Evolutionary conservation across 2,888 invertebrate genomes (phyloP).

Genomic region (Podotricha telesiphe): DNA sequence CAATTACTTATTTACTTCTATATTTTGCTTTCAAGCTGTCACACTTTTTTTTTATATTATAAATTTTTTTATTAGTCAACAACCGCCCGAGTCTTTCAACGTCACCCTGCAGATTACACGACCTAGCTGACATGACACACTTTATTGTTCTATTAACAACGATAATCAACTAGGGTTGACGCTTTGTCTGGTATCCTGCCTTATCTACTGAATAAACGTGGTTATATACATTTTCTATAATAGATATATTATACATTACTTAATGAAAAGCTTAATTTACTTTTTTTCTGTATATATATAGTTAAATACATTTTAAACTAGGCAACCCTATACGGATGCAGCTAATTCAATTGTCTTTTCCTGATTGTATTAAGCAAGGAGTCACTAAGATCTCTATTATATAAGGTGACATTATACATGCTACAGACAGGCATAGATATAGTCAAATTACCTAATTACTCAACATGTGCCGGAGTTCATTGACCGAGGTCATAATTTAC

Average conservation of each 20-base stretch:
- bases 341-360: conserved; percentile 77
- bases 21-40: neutral
- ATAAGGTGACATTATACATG: conserved; percentile 48
- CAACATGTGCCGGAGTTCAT: conserved; percentile 43
- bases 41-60: conserved; percentile 5
- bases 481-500: conserved; percentile 39
- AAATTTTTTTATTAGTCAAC: conserved; percentile 22
- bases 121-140: conserved; percentile 69
- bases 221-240: neutral
- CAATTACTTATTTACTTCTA: conserved; percentile 38
- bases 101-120: conserved; percentile 66
- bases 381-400: conserved; percentile 44
- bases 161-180: conserved; percentile 71
- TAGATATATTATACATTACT: neutral
- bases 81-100: conserved; percentile 54
- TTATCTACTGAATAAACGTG: conserved; percentile 37
- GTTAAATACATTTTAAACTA: neutral
- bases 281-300: neutral
- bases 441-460: conserved; percentile 45
- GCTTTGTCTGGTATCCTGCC: conserved; percentile 53
- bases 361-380: conserved; percentile 62
- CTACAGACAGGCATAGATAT: conserved; percentile 35
- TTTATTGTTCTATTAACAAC: conserved; percentile 73
- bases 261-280: neutral
- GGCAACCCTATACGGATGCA: conserved; percentile 55